A percentile compares a stretch with the other conserved stretches of the same genome.
Evolutionary conservation across 2,888 invertebrate genomes (phyloP).

Genomic region (Hemistola chrysoprasaria): DNA sequence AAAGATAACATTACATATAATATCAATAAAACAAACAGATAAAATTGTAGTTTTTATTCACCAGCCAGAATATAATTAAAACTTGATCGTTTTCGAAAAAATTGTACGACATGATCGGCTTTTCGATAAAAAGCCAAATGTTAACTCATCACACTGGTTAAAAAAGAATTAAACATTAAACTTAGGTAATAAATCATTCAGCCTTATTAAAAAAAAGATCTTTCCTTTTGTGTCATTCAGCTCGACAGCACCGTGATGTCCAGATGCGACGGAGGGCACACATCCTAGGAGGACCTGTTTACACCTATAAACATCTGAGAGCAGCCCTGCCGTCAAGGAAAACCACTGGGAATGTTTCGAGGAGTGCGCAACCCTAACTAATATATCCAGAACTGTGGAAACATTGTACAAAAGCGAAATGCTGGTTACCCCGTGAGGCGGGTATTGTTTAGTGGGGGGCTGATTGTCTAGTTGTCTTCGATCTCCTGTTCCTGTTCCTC

Average conservation of each 20-base stretch:
- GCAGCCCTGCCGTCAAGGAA: slow-evolving; percentile 71
- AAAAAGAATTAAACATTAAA: slow-evolving; percentile 73
- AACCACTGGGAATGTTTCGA: slow-evolving; percentile 74
- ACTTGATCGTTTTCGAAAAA: slow-evolving; percentile 75
- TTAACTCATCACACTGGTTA: slow-evolving; percentile 70
- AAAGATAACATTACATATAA: background rate
- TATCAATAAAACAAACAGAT: slow-evolving; percentile 49
- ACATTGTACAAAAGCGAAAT: slow-evolving; percentile 61
- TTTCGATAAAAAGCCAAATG: slow-evolving; percentile 63
- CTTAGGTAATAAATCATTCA: slow-evolving; percentile 77
- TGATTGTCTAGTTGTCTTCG: slow-evolving; percentile 80
- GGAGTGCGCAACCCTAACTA: slow-evolving; percentile 50
- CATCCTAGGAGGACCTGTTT: slow-evolving; percentile 64
- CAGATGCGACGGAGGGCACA: slow-evolving; percentile 60
- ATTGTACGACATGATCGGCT: slow-evolving; percentile 68
- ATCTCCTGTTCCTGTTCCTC: slow-evolving; percentile 89
- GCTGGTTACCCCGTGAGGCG: slow-evolving; percentile 43
- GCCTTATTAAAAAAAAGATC: slow-evolving; percentile 81
- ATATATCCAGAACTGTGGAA: slow-evolving; percentile 51
- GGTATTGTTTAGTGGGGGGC: slow-evolving; percentile 29
- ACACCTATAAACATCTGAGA: slow-evolving; percentile 70
- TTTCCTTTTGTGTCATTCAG: slow-evolving; percentile 67
- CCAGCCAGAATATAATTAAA: slow-evolving; percentile 75
- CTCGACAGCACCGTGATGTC: slow-evolving; percentile 59
- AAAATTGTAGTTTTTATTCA: slow-evolving; percentile 75